Base-by-base conservation (phyloP, 2,113 vertebrate species). In the Seriola quinqueradiata region DNA sequence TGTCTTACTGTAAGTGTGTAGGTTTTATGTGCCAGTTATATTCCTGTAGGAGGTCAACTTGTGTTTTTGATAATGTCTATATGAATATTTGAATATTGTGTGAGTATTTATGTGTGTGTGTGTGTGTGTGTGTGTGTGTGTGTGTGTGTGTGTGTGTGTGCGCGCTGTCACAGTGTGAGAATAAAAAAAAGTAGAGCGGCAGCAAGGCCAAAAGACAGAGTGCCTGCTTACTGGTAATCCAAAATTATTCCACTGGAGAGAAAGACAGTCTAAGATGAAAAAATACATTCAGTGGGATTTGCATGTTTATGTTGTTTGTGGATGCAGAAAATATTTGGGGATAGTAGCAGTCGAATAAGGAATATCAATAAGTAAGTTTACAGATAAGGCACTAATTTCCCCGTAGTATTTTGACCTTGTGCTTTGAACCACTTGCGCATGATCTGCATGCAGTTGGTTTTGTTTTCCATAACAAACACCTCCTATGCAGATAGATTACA, bases 391-490 rank as follows among this genome's bases (percentile, higher is more conserved):
- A 32, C 73, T 92, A 82, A 94, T 92, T 92, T 90, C 83, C 86
- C 88, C 50, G 4, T 87, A 61, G 83, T 86, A 78, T 91, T 93
- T 92, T 93, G 91, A 93, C 93, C 92, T 93, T 94, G 93, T 69
- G 85, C 87, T 93, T 92, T 92, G 82, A 91, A 90, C 87, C 89
- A 69, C 82, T 75, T 34, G 78, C 16, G 25, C 84, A 89, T 86
- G 90, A 91, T 92, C 86, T 93, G 90, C 92, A 94, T 94, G 89
- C 87, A 83, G 71, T 81, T 74, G 70, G 70, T 79, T 87, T 90
- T 91, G 86, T 92, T 93, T 94, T 92, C 84, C 90, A 92, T 93
- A 90, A 92, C 92, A 91, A 93, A 94, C 91, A 87, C 69, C 50
- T 69, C 81, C 85, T 73, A 89, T 92, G 85, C 89, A 88, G 87